A percentile compares a stretch with the other conserved stretches of the same genome.
Evolutionary conservation across 2,888 invertebrate species (phyloP).

Genomic region (Lobophora halterata): DNA sequence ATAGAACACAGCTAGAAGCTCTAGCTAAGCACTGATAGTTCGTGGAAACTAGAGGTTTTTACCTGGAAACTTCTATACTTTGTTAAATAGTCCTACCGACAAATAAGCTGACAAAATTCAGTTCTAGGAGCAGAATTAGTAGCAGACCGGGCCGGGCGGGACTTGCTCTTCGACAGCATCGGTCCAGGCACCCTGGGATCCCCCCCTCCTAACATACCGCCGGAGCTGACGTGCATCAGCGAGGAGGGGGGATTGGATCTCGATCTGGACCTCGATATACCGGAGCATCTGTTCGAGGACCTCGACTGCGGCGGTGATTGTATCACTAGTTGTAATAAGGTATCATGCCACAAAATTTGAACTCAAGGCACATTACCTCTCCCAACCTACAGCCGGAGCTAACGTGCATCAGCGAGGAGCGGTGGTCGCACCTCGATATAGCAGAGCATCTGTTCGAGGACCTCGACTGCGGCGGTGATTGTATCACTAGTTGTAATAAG

Average conservation of each 20-base stretch:
- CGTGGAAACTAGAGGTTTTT: too few species aligned
- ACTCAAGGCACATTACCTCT: too few species aligned
- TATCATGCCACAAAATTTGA: conserved; percentile 4
- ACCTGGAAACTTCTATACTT: too few species aligned
- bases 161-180: conserved; percentile 64
- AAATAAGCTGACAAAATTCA: conserved; percentile 23
- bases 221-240: conserved; percentile 91
- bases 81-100: neutral
- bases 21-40: too few species aligned
- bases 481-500: conserved; percentile 92
- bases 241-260: conserved; percentile 92
- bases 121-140: conserved; percentile 77
- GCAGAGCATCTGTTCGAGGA: conserved; percentile 88
- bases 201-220: conserved; percentile 77
- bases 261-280: conserved; percentile 84
- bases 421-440: conserved; percentile 84
- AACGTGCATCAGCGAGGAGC: conserved; percentile 92
- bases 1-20: too few species aligned
- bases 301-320: conserved; percentile 90
- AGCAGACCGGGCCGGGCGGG: conserved; percentile 66
- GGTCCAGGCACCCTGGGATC: conserved; percentile 70
- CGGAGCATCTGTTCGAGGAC: conserved; percentile 88
- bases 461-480: conserved; percentile 89
- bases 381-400: conserved; percentile 84
- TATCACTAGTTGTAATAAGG: conserved; percentile 92